Evolutionary conservation across 2,797 vertebrate species (phyloP).

Genomic region (Syngnathus rostellatus): DNA sequence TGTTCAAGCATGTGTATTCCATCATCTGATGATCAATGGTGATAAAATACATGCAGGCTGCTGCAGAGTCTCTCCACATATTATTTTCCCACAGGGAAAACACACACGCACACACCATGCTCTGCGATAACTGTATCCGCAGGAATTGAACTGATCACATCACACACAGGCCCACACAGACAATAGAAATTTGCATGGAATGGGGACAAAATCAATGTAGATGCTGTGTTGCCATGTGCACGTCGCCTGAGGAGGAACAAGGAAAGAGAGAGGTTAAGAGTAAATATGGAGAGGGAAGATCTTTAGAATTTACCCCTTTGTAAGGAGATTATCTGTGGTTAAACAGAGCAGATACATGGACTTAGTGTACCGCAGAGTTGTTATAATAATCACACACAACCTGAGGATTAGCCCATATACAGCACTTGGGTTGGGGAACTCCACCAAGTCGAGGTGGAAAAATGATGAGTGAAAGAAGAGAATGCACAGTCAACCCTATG

Average conservation of each 20-base stretch:
- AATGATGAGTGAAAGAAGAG: slow-evolving; percentile 27
- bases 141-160: background rate
- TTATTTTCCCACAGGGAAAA: slow-evolving; percentile 23
- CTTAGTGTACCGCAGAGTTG: slow-evolving; percentile 50
- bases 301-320: slow-evolving; percentile 50
- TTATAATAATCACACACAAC: slow-evolving; percentile 57
- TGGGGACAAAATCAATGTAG: slow-evolving; percentile 8
- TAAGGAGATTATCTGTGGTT: slow-evolving; percentile 57
- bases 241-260: slow-evolving; percentile 38
- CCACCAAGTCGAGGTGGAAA: slow-evolving; percentile 25
- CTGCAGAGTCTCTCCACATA: slow-evolving; percentile 37
- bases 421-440: slow-evolving; percentile 34
- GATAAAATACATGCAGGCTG: slow-evolving; percentile 44
- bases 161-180: slow-evolving; percentile 4
- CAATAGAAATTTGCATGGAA: slow-evolving; percentile 9
- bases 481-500: slow-evolving; percentile 27
- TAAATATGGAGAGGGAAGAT: slow-evolving; percentile 49
- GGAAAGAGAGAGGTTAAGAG: slow-evolving; percentile 24
- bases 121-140: slow-evolving; percentile 25
- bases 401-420: slow-evolving; percentile 51
- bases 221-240: background rate
- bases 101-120: slow-evolving; percentile 16
- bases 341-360: slow-evolving; percentile 57
- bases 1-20: slow-evolving; percentile 43
- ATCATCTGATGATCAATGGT: slow-evolving; percentile 50